These are phyloP conservation scores for Dolichallabes microphthalmus DNA, from an alignment of 2,113 vertebrate species.

Conservation along the genomic window DNA sequence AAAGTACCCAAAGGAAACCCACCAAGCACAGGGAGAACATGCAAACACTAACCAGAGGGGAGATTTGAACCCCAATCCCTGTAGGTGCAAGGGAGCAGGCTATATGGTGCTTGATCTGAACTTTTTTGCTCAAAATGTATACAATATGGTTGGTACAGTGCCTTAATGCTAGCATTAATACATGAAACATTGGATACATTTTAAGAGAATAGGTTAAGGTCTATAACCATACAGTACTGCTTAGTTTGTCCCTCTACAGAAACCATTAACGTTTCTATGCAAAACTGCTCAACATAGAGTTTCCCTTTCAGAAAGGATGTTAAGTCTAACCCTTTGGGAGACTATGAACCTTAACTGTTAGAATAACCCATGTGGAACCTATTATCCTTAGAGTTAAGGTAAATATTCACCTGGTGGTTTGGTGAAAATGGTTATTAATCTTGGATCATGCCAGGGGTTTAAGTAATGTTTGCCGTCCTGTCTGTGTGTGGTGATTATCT, in stretches of 20 bases:
- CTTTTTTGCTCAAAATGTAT: no score
- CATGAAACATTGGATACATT: not conserved
- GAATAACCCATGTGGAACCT: not conserved
- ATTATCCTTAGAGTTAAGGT: not conserved
- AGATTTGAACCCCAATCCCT: no score
- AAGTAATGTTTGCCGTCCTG: conserved; percentile 18
- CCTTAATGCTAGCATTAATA: no score
- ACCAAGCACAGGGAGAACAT: no score
- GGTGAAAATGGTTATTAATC: conserved; percentile 42
- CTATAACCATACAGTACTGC: not conserved
- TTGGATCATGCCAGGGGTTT: conserved; percentile 23
- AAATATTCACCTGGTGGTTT: not conserved
- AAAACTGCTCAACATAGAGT: not conserved
- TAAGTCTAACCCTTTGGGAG: not conserved
- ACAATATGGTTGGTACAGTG: no score
- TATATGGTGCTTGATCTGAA: no score
- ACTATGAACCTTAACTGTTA: not conserved
- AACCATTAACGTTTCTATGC: not conserved
- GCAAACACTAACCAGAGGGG: no score
- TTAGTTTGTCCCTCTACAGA: not conserved
- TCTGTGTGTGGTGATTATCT: conserved; percentile 38
- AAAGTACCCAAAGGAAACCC: no score
- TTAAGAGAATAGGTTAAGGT: not conserved
- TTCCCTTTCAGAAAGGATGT: not conserved
- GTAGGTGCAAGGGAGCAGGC: no score